Evolutionary conservation across 2,888 invertebrate genomes (phyloP).

Genomic region (Pyrochroa serraticornis): DNA sequence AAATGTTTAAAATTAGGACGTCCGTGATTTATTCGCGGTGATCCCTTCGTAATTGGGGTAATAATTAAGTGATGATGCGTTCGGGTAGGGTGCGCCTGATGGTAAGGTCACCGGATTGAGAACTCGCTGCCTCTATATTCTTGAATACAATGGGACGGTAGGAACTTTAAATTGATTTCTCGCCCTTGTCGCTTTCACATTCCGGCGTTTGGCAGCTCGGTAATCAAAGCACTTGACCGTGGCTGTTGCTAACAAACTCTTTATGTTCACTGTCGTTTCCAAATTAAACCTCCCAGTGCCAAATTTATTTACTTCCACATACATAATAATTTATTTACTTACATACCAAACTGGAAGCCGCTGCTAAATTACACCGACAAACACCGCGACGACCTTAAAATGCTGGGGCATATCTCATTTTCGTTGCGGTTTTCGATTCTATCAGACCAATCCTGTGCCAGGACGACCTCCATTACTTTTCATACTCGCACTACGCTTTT

Average conservation of each 20-base stretch:
- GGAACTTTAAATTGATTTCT: conserved; percentile 54
- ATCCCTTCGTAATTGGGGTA: conserved; percentile 8
- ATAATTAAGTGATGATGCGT: conserved; percentile 24
- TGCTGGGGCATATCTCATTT: background rate
- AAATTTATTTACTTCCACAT: conserved; percentile 21
- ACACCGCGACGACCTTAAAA: background rate
- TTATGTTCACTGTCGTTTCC: conserved; percentile 31
- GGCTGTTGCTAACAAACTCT: conserved; percentile 38
- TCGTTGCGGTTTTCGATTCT: background rate
- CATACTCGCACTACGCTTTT: conserved; percentile 3
- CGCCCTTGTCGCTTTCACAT: conserved; percentile 48
- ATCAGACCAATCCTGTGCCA: background rate
- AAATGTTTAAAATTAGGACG: background rate
- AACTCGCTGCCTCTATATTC: conserved; percentile 32
- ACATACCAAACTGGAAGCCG: background rate
- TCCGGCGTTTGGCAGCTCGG: conserved; percentile 52
- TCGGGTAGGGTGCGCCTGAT: conserved; percentile 18
- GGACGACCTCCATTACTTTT: conserved; percentile 6
- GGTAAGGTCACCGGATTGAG: conserved; percentile 19
- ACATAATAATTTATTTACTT: conserved; percentile 19
- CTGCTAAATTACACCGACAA: background rate
- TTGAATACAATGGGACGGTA: conserved; percentile 46
- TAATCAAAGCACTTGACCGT: conserved; percentile 53
- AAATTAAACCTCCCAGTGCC: conserved; percentile 33
- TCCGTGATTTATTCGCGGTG: conserved; percentile 15